A percentile compares a stretch with the other conserved stretches of the same genome.
Conservation (phyloP, 2,113 vertebrate genomes). For the Albula glossodonta region DNA sequence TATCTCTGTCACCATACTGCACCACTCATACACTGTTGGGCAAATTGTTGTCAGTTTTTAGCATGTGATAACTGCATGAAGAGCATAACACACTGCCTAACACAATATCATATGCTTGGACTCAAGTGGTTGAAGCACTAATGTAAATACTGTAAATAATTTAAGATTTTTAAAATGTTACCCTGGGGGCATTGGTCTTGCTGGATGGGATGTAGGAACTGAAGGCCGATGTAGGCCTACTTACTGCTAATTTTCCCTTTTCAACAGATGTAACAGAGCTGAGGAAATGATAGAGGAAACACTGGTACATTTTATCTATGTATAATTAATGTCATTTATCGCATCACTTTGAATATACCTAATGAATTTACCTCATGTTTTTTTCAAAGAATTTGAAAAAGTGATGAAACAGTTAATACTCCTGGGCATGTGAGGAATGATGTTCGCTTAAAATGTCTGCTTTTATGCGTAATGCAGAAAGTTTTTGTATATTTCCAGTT, state of each 20-base stretch:
- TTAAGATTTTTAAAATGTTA: background rate
- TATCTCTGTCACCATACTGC: background rate
- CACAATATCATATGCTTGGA: background rate
- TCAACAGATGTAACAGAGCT: background rate
- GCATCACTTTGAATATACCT: background rate
- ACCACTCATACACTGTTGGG: background rate
- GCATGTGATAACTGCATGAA: background rate
- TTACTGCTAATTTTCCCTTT: background rate
- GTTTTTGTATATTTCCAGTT: no score
- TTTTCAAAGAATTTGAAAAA: no score
- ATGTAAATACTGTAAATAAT: background rate
- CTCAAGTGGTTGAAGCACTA: background rate
- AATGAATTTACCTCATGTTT: background rate
- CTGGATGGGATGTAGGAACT: background rate
- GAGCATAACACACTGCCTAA: background rate
- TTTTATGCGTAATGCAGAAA: no score
- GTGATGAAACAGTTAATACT: no score
- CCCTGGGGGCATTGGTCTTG: background rate
- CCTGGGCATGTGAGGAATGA: no score
- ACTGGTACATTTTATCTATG: background rate
- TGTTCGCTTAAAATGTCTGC: no score
- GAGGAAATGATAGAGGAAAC: background rate
- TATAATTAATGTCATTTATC: background rate
- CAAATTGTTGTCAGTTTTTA: background rate
- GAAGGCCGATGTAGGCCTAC: background rate